Evolutionary conservation across 2,888 invertebrate genomes (phyloP), one percentile per base, ranked within the genome.

Genomic region (Spisula solida): DNA sequence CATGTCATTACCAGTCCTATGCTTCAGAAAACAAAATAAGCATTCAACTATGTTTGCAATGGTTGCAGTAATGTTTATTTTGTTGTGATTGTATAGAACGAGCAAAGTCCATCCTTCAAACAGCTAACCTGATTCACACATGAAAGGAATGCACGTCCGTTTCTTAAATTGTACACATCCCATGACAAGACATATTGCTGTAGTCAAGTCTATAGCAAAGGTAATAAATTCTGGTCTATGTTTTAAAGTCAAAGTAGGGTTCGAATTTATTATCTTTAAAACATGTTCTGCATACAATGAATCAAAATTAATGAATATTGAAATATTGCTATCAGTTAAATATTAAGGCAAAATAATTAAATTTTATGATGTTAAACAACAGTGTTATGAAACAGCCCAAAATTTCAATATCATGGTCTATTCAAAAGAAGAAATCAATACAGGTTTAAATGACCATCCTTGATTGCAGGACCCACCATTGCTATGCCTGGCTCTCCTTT

Each of bases 141-240:
- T 66, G 60, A 66, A 66, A 66, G 60, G 25, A 25, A 66, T 66
- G 60, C 60, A 66, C 60, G 8, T 25, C 25, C 8, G 2, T 66
- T 66, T 66, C 4, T 5, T 25, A 25, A 25, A 66, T n/a, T 25
- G 25, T 25, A 66, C 60, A 66, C n/a, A 66, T 12, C 25, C 25
- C 60, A 25, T 25, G 60, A 25, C 60, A 66, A 66, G 60, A 66
- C 60, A 66, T 66, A 66, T n/a, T 66, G 60, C 25, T 66, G 60
- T 66, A 66, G 60, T 66, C 60, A 66, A 66, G 56, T 20, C n/a
- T n/a, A 18, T 56, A 56, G 25, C 60, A 25, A 66, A 25, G n/a
- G 25, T 66, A 25, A 66, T 66, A 25, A 25, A 66, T 66, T 66
- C 25, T 66, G 60, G n/a, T 25, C n/a, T n/a, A 66, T 66, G n/a